Evolutionary conservation across 1,140 invertebrate species (phyloP).

Genomic region (Mamestra configurata): DNA sequence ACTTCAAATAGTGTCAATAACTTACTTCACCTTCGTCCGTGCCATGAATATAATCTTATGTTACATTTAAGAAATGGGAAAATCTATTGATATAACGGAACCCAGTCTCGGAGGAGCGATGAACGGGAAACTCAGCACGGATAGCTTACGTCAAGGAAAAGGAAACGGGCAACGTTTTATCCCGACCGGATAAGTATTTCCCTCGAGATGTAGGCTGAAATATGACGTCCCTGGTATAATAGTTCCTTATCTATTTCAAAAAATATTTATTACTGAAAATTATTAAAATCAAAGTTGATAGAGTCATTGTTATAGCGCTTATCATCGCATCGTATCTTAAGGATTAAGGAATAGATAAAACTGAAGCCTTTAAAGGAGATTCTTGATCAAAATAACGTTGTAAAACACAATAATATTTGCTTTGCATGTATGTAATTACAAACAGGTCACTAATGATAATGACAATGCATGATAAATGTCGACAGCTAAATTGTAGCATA

Average conservation of each 20-base stretch:
- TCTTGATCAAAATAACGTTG: slow-evolving; percentile 20
- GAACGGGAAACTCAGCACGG: slow-evolving; percentile 18
- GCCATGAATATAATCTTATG: neutral
- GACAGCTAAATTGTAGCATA: slow-evolving; percentile 40
- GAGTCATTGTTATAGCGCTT: slow-evolving; percentile 1
- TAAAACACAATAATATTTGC: slow-evolving; percentile 16
- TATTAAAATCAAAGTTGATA: slow-evolving; percentile 19
- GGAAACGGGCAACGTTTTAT: slow-evolving; percentile 35
- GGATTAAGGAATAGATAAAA: slow-evolving; percentile 20
- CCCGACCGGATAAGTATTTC: slow-evolving; percentile 34
- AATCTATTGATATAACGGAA: slow-evolving; percentile 28
- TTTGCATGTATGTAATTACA: slow-evolving; percentile 13
- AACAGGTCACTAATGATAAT: slow-evolving; percentile 41
- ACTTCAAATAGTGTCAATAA: neutral
- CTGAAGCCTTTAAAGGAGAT: neutral
- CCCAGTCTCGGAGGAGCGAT: slow-evolving; percentile 16
- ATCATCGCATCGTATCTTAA: neutral
- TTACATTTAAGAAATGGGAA: slow-evolving; percentile 8
- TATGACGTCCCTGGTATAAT: slow-evolving; percentile 3
- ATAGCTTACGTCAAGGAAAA: slow-evolving; percentile 38
- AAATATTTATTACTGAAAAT: neutral
- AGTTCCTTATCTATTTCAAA: slow-evolving; percentile 11
- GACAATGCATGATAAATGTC: slow-evolving; percentile 34
- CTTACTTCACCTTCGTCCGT: neutral
- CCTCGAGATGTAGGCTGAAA: slow-evolving; percentile 23